Evolutionary conservation across 2,797 vertebrate genomes (phyloP), one percentile per base, ranked within the genome.

Genomic region (Hydrophis major): DNA sequence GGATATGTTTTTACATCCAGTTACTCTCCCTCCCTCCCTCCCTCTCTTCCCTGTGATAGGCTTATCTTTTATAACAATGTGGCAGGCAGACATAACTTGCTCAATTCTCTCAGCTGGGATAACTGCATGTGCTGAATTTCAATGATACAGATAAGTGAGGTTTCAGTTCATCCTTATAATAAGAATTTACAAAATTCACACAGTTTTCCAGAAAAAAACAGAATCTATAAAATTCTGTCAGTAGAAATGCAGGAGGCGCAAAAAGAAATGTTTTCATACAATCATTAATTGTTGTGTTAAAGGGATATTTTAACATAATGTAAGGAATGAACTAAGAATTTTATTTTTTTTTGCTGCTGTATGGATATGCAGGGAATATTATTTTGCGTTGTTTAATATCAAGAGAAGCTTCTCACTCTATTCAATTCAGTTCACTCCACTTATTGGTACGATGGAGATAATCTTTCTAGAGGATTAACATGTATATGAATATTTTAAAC

Each of bases 31-130:
- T 8, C 66, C 28, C 37, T 74, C 0, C 2, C 20, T 27, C 83
- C 1, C 47, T 27, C 83, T n/a, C 53, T 32, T 53, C 37, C 37
- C 37, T 83, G 20, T 83, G 20, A 47, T 20, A 83, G 18, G 74
- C 20, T 83, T 20, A 83, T 11, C 7, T 83, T 83, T 42, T 47
- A 83, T 83, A 83, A 8, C 37, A 47, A 47, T 22, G 74, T 83
- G 74, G 37, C 37, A 83, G 10, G 74, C 74, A 83, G 8, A 83
- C 10, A 47, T 25, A 83, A 25, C 74, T 83, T 83, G 8, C 47
- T 25, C 74, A 83, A 47, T 83, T 83, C 74, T 47, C 74, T 83
- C 74, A 92, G 91, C 28, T 88, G 92, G 7, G 92, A 92, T 14
- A n/a, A 92, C 42, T 59, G 20, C 92, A 83, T 83, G 20, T 83